These are phyloP conservation scores for Scaptomyza cyrtandrae DNA, from an alignment of 2,888 invertebrate species.

Conservation along the genomic window DNA sequence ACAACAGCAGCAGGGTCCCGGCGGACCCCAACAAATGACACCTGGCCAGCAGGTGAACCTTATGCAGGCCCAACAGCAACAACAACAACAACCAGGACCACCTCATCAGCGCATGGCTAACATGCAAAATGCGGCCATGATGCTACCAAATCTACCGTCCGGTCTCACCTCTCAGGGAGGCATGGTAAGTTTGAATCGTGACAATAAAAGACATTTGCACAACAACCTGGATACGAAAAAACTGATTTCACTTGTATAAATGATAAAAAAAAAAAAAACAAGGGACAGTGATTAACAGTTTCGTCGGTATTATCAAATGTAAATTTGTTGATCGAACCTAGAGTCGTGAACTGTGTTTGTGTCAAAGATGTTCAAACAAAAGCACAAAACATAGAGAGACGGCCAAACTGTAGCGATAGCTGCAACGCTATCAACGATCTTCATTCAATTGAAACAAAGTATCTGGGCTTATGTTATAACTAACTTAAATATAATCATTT, in stretches of 20 bases:
- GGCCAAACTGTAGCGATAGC: not conserved
- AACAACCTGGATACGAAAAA: not conserved
- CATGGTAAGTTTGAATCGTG: slow-evolving; percentile 78
- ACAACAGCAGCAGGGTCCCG: slow-evolving; percentile 75
- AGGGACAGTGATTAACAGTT: not conserved
- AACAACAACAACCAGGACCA: slow-evolving; percentile 79
- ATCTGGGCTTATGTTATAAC: too few species aligned
- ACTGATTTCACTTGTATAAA: not conserved
- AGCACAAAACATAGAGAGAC: too few species aligned
- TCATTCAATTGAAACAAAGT: not conserved
- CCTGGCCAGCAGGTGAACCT: slow-evolving; percentile 68
- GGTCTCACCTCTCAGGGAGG: slow-evolving; percentile 80
- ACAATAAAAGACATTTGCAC: not conserved
- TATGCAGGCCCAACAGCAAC: slow-evolving; percentile 65
- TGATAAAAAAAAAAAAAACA: too few species aligned
- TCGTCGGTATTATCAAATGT: not conserved
- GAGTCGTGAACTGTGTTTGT: too few species aligned
- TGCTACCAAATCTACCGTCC: slow-evolving; percentile 76
- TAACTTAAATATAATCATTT: not conserved
- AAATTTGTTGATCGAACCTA: not conserved
- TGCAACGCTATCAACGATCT: not conserved
- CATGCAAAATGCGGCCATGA: slow-evolving; percentile 83
- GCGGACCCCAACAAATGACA: slow-evolving; percentile 82
- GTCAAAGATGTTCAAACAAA: too few species aligned
- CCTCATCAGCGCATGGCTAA: slow-evolving; percentile 83